These are phyloP conservation scores for Brachionus paranguensis DNA, from an alignment of 1,140 invertebrate genomes.

Conservation along the genomic window DNA sequence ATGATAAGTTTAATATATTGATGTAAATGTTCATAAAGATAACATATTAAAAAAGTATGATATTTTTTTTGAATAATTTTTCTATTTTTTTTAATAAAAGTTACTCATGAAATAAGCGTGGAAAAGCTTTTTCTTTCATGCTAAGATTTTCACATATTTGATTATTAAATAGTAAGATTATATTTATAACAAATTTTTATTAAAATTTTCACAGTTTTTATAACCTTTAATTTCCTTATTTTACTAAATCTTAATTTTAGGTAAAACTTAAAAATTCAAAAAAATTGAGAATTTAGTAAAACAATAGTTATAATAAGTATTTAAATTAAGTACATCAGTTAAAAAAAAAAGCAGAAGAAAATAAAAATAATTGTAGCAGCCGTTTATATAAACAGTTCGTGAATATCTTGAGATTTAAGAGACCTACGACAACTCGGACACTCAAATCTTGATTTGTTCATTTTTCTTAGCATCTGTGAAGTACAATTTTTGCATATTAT, in stretches of 20 bases:
- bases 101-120: too few relatives aligned
- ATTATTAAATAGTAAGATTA: too few relatives aligned
- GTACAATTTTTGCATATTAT: slow-evolving; percentile 1
- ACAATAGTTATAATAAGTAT: not conserved
- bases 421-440: slow-evolving; percentile 10
- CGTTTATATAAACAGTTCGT: not conserved
- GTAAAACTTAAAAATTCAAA: not conserved
- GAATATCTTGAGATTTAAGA: not conserved
- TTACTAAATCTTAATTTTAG: not conserved
- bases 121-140: too few relatives aligned
- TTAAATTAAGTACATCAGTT: not conserved
- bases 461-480: not conserved
- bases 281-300: not conserved
- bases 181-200: not conserved
- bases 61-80: too few relatives aligned
- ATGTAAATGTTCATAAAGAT: too few relatives aligned
- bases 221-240: not conserved
- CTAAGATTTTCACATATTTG: too few relatives aligned
- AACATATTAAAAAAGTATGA: too few relatives aligned
- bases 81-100: too few relatives aligned
- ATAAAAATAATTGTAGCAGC: not conserved
- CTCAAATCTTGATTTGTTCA: not conserved
- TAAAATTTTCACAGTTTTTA: not conserved
- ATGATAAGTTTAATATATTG: too few relatives aligned
- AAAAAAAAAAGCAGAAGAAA: not conserved